These are phyloP conservation scores for Falco peregrinus DNA, from an alignment of 2,797 vertebrate genomes.

Conservation along the genomic window DNA sequence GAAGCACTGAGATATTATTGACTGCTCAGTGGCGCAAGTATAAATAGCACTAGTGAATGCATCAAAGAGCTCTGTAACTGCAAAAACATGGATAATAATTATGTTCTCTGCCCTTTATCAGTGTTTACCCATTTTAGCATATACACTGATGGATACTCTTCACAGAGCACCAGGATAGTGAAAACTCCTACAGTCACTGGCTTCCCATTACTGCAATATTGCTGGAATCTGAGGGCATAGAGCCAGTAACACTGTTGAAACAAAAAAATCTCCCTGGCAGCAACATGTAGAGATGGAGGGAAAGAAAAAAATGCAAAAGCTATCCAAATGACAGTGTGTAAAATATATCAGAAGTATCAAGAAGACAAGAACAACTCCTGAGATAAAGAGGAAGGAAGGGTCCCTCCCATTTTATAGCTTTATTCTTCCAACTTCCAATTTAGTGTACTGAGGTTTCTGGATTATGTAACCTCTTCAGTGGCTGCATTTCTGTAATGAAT, in stretches of 20 bases:
- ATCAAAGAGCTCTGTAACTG: background rate
- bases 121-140: background rate
- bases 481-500: background rate
- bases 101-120: background rate
- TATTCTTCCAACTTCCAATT: background rate
- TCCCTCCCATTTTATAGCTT: background rate
- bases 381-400: background rate
- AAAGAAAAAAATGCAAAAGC: background rate
- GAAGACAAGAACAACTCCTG: background rate
- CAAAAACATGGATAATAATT: constrained; percentile 24
- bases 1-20: background rate
- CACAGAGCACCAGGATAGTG: background rate
- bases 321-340: background rate
- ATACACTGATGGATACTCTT: background rate
- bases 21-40: background rate
- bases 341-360: background rate
- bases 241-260: background rate
- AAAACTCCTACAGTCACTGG: background rate
- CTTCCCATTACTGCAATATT: background rate
- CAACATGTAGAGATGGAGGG: background rate
- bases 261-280: background rate
- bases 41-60: constrained; percentile 1
- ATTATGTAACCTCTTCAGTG: background rate
- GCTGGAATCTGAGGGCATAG: background rate
- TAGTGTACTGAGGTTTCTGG: background rate